Evolutionary conservation across 2,113 vertebrate species (phyloP).

Genomic region (Catharus minimus): DNA sequence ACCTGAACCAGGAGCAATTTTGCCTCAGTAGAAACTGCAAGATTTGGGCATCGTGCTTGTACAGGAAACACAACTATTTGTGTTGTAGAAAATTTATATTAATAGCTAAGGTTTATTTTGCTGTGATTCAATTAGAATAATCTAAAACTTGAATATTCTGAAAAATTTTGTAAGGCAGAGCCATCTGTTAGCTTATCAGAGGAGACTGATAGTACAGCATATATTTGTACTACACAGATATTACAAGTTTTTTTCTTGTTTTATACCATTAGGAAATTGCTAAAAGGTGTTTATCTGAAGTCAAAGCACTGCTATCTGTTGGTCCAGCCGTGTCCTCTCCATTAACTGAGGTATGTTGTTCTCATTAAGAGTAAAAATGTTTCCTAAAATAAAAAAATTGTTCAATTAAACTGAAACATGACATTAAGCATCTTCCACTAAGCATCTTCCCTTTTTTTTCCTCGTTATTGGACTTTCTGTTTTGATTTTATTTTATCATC

Average conservation of each 20-base stretch:
- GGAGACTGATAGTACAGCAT: background rate
- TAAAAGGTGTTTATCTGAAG: conserved; percentile 77
- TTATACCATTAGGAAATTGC: conserved; percentile 71
- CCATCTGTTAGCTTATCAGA: background rate
- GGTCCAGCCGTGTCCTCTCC: background rate
- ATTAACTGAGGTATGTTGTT: conserved; percentile 73
- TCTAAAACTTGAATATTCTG: background rate
- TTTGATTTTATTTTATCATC: background rate
- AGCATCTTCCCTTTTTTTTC: background rate
- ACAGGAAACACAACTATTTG: background rate
- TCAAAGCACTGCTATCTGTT: conserved; percentile 67
- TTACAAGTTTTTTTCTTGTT: background rate
- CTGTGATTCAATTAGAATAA: background rate
- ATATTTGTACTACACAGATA: background rate
- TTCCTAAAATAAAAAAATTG: background rate
- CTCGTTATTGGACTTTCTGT: background rate
- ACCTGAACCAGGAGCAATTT: background rate
- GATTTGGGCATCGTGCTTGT: background rate
- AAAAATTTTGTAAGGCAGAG: background rate
- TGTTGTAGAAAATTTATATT: background rate
- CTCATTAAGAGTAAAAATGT: background rate
- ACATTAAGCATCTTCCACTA: background rate
- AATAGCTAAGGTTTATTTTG: background rate
- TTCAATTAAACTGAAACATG: conserved; percentile 7
- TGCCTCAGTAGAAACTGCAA: background rate